These are phyloP conservation scores for Galleria mellonella DNA, from an alignment of 1,140 invertebrate species.

Conservation along the genomic window DNA sequence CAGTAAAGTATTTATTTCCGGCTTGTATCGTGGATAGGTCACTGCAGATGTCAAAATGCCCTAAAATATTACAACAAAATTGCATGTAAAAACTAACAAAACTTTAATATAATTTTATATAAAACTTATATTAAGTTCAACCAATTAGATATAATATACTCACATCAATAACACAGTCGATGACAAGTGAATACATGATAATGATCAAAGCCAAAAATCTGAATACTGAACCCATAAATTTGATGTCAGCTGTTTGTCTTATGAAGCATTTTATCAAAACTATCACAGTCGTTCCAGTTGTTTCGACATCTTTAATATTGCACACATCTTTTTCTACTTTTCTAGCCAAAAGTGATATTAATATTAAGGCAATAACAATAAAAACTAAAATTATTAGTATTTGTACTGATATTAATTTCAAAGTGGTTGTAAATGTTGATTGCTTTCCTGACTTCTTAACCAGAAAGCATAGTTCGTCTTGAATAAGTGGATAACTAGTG, in stretches of 20 bases:
- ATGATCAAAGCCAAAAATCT: constrained; percentile 40
- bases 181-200: constrained; percentile 54
- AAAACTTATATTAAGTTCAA: no score
- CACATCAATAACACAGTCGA: constrained; percentile 62
- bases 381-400: constrained; percentile 45
- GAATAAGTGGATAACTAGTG: constrained; percentile 49
- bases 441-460: constrained; percentile 49
- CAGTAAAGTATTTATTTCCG: constrained; percentile 37
- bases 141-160: constrained; percentile 25
- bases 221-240: constrained; percentile 45
- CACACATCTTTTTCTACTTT: constrained; percentile 34
- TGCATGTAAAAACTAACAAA: no score
- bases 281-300: constrained; percentile 28
- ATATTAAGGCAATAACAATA: constrained; percentile 38
- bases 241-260: constrained; percentile 52
- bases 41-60: constrained; percentile 58
- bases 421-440: constrained; percentile 46
- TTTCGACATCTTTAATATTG: constrained; percentile 27
- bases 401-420: constrained; percentile 46
- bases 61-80: no score
- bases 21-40: constrained; percentile 54
- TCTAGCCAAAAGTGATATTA: constrained; percentile 29
- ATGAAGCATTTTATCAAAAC: constrained; percentile 59
- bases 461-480: constrained; percentile 58
- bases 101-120: no score